Percentiles rank a stretch among this genome's conserved stretches.
These are phyloP conservation scores for Melanostigma gelatinosum DNA, from an alignment of 2,113 vertebrate species.

Conservation along the genomic window DNA sequence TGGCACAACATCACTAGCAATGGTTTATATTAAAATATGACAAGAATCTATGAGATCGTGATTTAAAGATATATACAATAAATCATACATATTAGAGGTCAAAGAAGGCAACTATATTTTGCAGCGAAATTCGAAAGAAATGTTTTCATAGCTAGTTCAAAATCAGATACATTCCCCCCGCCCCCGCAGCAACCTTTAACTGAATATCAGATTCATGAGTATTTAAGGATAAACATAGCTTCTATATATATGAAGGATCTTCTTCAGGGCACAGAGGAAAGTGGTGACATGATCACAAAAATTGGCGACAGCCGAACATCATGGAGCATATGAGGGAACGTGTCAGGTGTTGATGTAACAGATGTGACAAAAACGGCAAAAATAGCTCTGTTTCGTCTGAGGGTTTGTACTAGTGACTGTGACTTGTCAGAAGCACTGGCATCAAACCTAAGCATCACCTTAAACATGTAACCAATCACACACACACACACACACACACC, in stretches of 20 bases:
- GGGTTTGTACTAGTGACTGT: slow-evolving; percentile 34
- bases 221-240: slow-evolving; percentile 31
- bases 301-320: slow-evolving; percentile 50
- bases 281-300: slow-evolving; percentile 65
- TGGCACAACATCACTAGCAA: neutral
- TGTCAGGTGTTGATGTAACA: slow-evolving; percentile 43
- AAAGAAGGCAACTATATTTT: neutral
- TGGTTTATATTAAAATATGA: neutral
- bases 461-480: slow-evolving; percentile 48
- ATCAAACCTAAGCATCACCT: slow-evolving; percentile 50
- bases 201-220: slow-evolving; percentile 43
- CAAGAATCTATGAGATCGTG: neutral
- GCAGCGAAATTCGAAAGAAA: neutral
- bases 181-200: neutral
- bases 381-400: slow-evolving; percentile 25
- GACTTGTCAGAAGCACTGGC: slow-evolving; percentile 53
- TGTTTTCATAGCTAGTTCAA: neutral
- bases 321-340: slow-evolving; percentile 1
- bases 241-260: slow-evolving; percentile 28
- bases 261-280: slow-evolving; percentile 36
- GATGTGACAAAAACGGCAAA: slow-evolving; percentile 30
- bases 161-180: neutral
- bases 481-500: slow-evolving; percentile 20
- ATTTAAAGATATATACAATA: neutral
- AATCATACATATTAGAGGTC: neutral